Percentiles rank a stretch among this genome's conserved stretches.
Evolutionary conservation across 2,113 vertebrate genomes (phyloP).

Genomic region (Kobus ellipsiprymnus): DNA sequence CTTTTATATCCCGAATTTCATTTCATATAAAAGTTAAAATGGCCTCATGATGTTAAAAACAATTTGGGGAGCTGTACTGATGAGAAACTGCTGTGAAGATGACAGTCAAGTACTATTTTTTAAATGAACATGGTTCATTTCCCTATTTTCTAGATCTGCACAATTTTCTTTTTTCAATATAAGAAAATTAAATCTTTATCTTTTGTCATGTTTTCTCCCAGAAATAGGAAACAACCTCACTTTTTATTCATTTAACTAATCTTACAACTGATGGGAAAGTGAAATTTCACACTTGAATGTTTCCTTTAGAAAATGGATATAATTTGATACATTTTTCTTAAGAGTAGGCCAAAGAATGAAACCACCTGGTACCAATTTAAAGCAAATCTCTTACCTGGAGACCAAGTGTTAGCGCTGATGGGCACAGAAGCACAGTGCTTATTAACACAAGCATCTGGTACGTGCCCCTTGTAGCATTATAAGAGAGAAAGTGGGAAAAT

Average conservation of each 20-base stretch:
- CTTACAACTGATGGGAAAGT: neutral
- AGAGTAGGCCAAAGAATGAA: neutral
- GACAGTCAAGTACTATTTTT: neutral
- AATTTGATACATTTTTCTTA: neutral
- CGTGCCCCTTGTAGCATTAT: neutral
- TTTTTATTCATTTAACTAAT: neutral
- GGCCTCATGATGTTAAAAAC: neutral
- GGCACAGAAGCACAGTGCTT: neutral
- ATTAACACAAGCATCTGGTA: neutral
- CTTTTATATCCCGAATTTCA: neutral
- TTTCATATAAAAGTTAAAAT: neutral
- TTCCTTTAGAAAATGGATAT: neutral
- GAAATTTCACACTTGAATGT: neutral
- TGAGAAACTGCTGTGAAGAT: neutral
- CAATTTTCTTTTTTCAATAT: neutral
- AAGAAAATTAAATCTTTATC: conserved; percentile 3
- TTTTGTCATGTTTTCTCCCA: neutral
- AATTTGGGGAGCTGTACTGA: neutral
- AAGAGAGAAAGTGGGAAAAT: neutral
- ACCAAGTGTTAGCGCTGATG: neutral
- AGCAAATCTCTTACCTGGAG: neutral
- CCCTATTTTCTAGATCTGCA: neutral
- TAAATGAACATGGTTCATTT: neutral
- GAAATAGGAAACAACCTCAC: neutral
- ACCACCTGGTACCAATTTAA: neutral